Evolutionary conservation across 2,797 vertebrate genomes (phyloP).

Genomic region (Champsocephalus esox): DNA sequence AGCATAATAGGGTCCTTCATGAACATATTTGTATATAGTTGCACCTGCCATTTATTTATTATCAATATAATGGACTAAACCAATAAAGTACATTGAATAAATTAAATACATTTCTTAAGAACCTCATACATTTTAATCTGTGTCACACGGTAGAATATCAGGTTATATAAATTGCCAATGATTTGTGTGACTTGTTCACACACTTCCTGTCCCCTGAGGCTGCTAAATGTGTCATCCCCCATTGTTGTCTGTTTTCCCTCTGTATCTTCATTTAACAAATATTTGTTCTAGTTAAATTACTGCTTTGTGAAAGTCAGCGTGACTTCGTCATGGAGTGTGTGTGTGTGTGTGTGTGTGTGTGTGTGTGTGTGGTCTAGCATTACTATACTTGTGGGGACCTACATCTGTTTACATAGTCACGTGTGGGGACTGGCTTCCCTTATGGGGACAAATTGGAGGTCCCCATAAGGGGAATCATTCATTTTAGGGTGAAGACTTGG

Average conservation of each 20-base stretch:
- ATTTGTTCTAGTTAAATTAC: constrained; percentile 35
- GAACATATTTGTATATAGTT: neutral
- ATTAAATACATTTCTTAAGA: neutral
- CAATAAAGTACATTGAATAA: neutral
- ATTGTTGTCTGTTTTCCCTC: neutral
- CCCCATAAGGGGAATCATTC: too few species aligned
- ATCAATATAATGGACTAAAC: neutral
- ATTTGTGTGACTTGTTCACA: neutral
- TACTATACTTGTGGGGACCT: too few species aligned
- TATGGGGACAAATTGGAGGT: too few species aligned
- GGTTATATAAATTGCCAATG: neutral
- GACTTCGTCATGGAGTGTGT: neutral
- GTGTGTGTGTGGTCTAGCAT: too few species aligned
- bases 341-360: too few species aligned
- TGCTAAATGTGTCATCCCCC: constrained; percentile 2
- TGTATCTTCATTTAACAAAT: constrained; percentile 23
- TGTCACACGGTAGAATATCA: neutral
- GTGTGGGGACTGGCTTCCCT: too few species aligned
- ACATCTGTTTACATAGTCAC: too few species aligned
- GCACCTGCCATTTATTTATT: neutral
- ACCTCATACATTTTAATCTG: neutral
- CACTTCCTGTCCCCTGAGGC: constrained; percentile 19
- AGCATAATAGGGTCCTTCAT: too few species aligned
- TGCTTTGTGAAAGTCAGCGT: constrained; percentile 19
- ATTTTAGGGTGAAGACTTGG: too few species aligned